Evolutionary conservation across 2,888 invertebrate species (phyloP), one percentile per base, ranked within the genome.

Genomic region (Rhagonycha lutea): DNA sequence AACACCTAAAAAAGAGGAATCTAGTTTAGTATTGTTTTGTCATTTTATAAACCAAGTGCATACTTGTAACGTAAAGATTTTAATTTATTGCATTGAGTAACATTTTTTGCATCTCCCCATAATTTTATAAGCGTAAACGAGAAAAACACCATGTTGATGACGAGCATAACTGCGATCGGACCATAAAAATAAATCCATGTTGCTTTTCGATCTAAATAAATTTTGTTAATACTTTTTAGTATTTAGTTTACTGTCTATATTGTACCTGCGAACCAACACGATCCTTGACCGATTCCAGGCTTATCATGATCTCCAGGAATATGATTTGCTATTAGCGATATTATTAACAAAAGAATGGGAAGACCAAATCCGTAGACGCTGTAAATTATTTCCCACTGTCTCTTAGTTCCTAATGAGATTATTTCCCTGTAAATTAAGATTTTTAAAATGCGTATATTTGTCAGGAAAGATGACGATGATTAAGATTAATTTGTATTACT

Each of bases 131-230:
- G 90, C 0, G 93, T 92, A 81, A 91, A 85, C 0, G 90, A 82
- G 80, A 93, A 92, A 76, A 92, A 89, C 0, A 90, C 68, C 0
- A 92, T 84, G 82, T 94, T 94, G 10, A 89, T 80, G 0, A 88
- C 79, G 32, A 94, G 86, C 8, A 94, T 85, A 26, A 90, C 77
- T 0, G 91, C 88, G n/a, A 94, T 89, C 0, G 94, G 93, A 0
- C 92, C 92, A 82, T 93, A 93, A 85, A 94, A 92, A 85, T 91
- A 94, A 1, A 89, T 88, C 91, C 92, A 92, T 1, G 90, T 91
- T 83, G 90, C 90, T 1, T 86, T 61, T 11, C 67, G 28, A 69
- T 65, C 74, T 76, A 14, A 63, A 47, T 47, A 7, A 47, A n/a
- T 47, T 47, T 47, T n/a, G n/a, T 62, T 18, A 61, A 14, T 61